Conservation (phyloP, 2,888 invertebrate species). For the Sinohyriopsis cumingii region DNA sequence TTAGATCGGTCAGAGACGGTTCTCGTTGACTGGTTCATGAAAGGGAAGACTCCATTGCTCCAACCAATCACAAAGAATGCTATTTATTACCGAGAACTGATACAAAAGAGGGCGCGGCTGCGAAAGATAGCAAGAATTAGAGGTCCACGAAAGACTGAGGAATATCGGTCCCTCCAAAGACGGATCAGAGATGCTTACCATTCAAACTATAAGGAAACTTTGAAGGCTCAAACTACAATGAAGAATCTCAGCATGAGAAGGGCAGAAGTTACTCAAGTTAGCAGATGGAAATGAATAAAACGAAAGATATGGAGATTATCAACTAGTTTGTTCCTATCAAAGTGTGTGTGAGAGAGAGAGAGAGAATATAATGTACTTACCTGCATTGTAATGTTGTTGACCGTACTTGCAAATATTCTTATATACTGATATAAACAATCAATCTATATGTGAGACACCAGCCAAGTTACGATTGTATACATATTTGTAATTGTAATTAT, state of each 20-base stretch:
- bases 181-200: constrained; percentile 37
- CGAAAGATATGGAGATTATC: background rate
- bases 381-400: too few species aligned
- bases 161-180: constrained; percentile 29
- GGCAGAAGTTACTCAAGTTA: constrained; percentile 22
- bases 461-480: too few species aligned
- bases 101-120: constrained; percentile 35
- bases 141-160: constrained; percentile 20
- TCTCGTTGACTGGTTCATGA: constrained; percentile 37
- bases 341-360: too few species aligned
- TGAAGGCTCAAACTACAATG: constrained; percentile 35
- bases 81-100: constrained; percentile 42
- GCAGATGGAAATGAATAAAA: constrained; percentile 34
- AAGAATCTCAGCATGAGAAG: constrained; percentile 34
- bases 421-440: too few species aligned
- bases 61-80: constrained; percentile 42
- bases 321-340: too few species aligned
- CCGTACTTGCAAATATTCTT: too few species aligned
- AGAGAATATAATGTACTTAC: too few species aligned
- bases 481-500: too few species aligned
- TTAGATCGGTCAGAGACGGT: constrained; percentile 30
- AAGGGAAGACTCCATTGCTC: constrained; percentile 38
- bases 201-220: constrained; percentile 34
- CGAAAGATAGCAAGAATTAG: constrained; percentile 24
- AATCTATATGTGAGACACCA: too few species aligned